A percentile compares a stretch with the other conserved stretches of the same genome.
These are phyloP conservation scores for Channa argus DNA, from an alignment of 2,113 vertebrate species.

Conservation along the genomic window DNA sequence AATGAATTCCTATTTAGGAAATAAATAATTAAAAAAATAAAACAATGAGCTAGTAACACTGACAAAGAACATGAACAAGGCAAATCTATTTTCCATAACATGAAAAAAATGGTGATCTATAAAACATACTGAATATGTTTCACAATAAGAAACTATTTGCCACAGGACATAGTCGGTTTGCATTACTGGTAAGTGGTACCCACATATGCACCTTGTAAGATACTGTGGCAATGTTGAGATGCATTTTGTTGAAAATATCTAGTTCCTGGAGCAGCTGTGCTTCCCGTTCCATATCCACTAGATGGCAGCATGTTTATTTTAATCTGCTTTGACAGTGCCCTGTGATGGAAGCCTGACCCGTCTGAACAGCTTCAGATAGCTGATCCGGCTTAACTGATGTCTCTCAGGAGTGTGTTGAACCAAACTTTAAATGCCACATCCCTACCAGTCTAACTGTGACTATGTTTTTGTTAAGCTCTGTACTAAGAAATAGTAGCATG, in stretches of 20 bases:
- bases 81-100: too few relatives aligned
- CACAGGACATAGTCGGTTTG: too few relatives aligned
- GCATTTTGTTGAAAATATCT: background rate
- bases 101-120: too few relatives aligned
- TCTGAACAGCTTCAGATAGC: slow-evolving; percentile 29
- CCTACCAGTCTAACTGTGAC: too few relatives aligned
- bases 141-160: too few relatives aligned
- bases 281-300: slow-evolving; percentile 33
- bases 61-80: too few relatives aligned
- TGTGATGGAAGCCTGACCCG: slow-evolving; percentile 10
- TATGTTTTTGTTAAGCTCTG: background rate
- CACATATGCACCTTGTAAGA: background rate
- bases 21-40: too few relatives aligned
- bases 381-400: slow-evolving; percentile 50
- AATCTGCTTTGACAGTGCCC: background rate
- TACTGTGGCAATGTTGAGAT: background rate
- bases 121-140: too few relatives aligned
- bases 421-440: slow-evolving; percentile 28
- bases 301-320: slow-evolving; percentile 66
- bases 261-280: slow-evolving; percentile 25
- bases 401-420: slow-evolving; percentile 29
- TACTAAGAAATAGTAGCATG: background rate
- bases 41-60: too few relatives aligned
- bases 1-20: too few relatives aligned
- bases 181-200: background rate